Evolutionary conservation across 2,888 invertebrate species (phyloP).

Genomic region (Orchesella flavescens): DNA sequence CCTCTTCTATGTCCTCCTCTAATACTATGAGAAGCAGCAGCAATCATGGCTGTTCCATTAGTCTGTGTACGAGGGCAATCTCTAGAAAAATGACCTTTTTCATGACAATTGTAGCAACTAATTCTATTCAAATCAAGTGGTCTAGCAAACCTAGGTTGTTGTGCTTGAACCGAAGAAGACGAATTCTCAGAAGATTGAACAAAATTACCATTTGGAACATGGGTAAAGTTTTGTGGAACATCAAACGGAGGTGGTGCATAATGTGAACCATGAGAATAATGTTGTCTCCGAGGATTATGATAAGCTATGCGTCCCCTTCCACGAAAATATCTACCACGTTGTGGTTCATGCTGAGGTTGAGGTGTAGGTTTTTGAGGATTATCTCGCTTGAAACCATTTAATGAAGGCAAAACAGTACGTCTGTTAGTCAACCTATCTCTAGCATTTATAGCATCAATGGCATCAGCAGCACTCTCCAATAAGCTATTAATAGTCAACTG

Average conservation of each 20-base stretch:
- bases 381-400: not conserved
- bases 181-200: too few species aligned
- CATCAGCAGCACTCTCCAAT: not conserved
- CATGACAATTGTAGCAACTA: not conserved
- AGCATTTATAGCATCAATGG: not conserved
- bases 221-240: too few species aligned
- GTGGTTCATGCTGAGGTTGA: too few species aligned
- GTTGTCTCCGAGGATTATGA: not conserved
- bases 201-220: too few species aligned
- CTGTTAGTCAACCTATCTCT: not conserved
- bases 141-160: not conserved
- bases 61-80: not conserved
- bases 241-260: too few species aligned
- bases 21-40: not conserved
- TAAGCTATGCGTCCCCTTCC: not conserved
- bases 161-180: too few species aligned
- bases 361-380: not conserved
- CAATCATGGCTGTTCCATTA: too few species aligned
- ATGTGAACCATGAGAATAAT: too few species aligned
- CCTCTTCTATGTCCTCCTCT: too few species aligned
- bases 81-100: not conserved
- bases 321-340: too few species aligned
- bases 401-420: not conserved
- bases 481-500: not conserved
- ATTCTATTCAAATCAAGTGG: not conserved